Conservation (phyloP, 2,113 vertebrate species). For the Probosciger aterrimus region DNA sequence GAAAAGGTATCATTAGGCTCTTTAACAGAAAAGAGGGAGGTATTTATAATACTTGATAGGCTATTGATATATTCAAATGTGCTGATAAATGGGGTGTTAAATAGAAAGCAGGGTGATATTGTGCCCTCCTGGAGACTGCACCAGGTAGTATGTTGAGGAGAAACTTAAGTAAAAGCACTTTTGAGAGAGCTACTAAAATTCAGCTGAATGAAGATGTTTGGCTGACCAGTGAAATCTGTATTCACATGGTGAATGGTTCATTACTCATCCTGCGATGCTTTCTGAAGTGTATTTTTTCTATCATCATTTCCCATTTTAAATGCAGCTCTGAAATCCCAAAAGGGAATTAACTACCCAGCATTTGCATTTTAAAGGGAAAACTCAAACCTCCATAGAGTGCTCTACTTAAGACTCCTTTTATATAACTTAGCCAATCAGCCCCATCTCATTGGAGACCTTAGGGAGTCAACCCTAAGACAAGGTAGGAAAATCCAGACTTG, state of each 20-base stretch:
- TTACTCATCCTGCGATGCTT: not conserved
- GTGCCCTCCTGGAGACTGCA: not conserved
- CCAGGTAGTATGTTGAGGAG: not conserved
- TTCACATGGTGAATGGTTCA: not conserved
- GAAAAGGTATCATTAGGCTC: not conserved
- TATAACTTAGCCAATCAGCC: not conserved
- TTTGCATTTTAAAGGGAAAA: conserved; percentile 66
- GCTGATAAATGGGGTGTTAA: not conserved
- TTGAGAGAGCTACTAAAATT: not conserved
- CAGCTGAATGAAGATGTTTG: not conserved
- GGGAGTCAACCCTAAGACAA: not conserved
- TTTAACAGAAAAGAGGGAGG: not conserved
- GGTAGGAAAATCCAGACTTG: not conserved
- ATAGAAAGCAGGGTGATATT: not conserved
- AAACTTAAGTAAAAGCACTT: not conserved
- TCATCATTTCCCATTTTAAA: conserved; percentile 25
- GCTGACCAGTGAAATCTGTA: not conserved
- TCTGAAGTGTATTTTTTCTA: conserved; percentile 34
- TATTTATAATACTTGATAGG: not conserved
- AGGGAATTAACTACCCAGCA: conserved; percentile 37
- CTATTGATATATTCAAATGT: not conserved
- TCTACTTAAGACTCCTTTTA: conserved; percentile 24
- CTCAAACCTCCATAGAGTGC: not conserved
- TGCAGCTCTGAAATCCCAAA: conserved; percentile 20
- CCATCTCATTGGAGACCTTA: not conserved